Conservation (phyloP, 2,888 invertebrate species). For the Mesodorylaimus sp. region DNA sequence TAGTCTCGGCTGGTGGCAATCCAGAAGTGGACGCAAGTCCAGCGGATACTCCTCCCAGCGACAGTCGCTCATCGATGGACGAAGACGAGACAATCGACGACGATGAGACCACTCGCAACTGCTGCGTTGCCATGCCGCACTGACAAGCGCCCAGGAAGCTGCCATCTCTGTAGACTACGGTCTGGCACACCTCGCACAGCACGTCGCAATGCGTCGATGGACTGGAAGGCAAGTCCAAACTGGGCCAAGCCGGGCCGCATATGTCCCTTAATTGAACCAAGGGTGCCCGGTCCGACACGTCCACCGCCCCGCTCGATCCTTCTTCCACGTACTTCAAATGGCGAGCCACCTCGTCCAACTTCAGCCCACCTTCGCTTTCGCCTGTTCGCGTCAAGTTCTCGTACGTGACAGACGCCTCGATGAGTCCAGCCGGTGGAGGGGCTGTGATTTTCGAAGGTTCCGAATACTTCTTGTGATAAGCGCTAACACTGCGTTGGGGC, state of each 20-base stretch:
- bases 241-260: constrained; percentile 33
- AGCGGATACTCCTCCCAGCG: neutral
- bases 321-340: constrained; percentile 22
- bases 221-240: constrained; percentile 3
- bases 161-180: constrained; percentile 57
- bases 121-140: constrained; percentile 12
- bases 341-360: constrained; percentile 20
- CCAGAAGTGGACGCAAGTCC: too few relatives aligned
- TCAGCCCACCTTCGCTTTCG: too few relatives aligned
- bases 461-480: too few relatives aligned
- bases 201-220: constrained; percentile 9
- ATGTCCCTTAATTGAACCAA: constrained; percentile 26
- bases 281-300: constrained; percentile 20
- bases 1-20: too few relatives aligned
- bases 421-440: too few relatives aligned
- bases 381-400: neutral
- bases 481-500: too few relatives aligned
- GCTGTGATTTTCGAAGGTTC: too few relatives aligned
- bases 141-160: constrained; percentile 39
- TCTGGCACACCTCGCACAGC: constrained; percentile 14
- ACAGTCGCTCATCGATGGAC: neutral
- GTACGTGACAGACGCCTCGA: too few relatives aligned
- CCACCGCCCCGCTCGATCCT: constrained; percentile 13
- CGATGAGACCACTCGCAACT: neutral
- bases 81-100: neutral